Conservation (phyloP, 2,797 vertebrate species). For the Naso thynnoides region DNA sequence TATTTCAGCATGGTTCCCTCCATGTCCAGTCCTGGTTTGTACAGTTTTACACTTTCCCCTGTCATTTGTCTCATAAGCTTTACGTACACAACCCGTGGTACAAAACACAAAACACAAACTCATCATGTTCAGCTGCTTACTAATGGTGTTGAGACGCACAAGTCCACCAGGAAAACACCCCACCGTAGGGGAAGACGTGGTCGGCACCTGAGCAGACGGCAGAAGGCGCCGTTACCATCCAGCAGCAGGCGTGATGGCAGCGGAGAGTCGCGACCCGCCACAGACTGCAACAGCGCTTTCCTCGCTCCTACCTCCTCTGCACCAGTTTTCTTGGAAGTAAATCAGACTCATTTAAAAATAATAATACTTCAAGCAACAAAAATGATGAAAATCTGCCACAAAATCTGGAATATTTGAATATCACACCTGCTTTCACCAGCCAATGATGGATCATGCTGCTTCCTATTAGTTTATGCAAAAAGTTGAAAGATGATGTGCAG, state of each 20-base stretch:
- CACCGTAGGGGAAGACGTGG: conserved; percentile 22
- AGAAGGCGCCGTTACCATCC: conserved; percentile 11
- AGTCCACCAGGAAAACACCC: conserved; percentile 35
- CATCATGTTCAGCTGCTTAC: conserved; percentile 67
- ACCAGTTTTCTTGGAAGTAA: conserved; percentile 32
- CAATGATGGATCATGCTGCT: conserved; percentile 69
- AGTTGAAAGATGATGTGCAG: conserved; percentile 40
- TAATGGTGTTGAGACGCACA: conserved; percentile 69
- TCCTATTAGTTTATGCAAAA: conserved; percentile 79
- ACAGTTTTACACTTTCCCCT: conserved; percentile 36
- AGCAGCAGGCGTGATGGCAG: conserved; percentile 3
- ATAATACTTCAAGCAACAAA: conserved; percentile 17
- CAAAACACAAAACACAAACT: conserved; percentile 41
- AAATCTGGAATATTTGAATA: conserved; percentile 50
- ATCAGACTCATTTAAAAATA: conserved; percentile 42
- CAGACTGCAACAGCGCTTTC: conserved; percentile 9
- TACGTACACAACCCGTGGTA: conserved; percentile 59
- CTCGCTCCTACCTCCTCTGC: conserved; percentile 53
- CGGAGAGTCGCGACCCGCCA: background rate
- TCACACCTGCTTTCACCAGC: conserved; percentile 64
- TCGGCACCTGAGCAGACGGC: conserved; percentile 11
- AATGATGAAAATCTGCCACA: conserved; percentile 48
- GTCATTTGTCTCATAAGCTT: conserved; percentile 74
- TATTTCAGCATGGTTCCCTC: conserved; percentile 70
- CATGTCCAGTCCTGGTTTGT: conserved; percentile 39